Conservation (phyloP, 1,140 invertebrate genomes). For the Holotrichia oblita region DNA sequence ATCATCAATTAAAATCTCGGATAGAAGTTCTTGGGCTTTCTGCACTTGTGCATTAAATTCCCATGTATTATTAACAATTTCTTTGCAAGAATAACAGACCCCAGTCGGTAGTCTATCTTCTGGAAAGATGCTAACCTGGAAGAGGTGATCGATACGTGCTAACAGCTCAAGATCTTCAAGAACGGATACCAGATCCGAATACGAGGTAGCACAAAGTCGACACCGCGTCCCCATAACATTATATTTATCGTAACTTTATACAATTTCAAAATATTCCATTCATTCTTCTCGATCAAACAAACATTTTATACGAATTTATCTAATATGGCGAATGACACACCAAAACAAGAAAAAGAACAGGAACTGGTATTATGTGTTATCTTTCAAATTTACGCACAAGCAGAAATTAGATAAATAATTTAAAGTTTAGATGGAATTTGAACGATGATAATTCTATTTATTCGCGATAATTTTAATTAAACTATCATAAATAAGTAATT, state of each 20-base stretch:
- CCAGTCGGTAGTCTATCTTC: conserved; percentile 55
- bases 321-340: conserved; percentile 14
- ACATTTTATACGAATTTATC: neutral
- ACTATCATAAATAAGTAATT: too few relatives aligned
- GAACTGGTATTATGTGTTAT: neutral
- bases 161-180: conserved; percentile 51
- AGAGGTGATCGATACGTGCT: conserved; percentile 54
- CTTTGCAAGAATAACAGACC: conserved; percentile 55
- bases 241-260: neutral
- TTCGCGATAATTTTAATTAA: too few relatives aligned
- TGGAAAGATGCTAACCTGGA: conserved; percentile 53
- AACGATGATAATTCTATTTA: too few relatives aligned
- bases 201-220: conserved; percentile 64
- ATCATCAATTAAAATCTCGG: conserved; percentile 41
- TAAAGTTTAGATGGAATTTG: neutral
- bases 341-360: neutral
- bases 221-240: conserved; percentile 59
- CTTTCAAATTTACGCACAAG: neutral
- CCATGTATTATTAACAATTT: conserved; percentile 57
- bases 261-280: neutral
- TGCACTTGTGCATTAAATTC: conserved; percentile 56
- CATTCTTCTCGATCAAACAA: neutral
- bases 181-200: conserved; percentile 48
- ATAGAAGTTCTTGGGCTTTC: conserved; percentile 55
- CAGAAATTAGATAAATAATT: neutral